These are phyloP conservation scores for Lophius americanus DNA, from an alignment of 2,797 vertebrate genomes.

Conservation along the genomic window DNA sequence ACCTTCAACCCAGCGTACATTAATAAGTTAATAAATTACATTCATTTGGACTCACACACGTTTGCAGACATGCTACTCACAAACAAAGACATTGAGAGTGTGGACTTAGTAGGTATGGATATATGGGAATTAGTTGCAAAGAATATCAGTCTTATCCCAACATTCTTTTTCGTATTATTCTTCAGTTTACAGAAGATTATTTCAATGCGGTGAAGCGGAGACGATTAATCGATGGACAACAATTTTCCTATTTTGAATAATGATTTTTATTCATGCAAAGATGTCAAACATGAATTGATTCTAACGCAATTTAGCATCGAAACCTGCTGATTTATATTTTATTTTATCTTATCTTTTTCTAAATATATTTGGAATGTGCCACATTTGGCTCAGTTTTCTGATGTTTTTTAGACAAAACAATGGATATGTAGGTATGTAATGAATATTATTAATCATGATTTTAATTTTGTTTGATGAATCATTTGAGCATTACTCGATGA, in stretches of 20 bases:
- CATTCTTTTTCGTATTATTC: not conserved
- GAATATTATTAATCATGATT: too few species aligned
- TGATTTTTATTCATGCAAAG: too few species aligned
- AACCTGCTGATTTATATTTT: too few species aligned
- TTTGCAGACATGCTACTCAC: constrained; percentile 4
- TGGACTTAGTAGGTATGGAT: constrained; percentile 12
- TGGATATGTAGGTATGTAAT: not conserved
- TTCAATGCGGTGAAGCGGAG: not conserved
- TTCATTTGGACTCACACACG: constrained; percentile 21
- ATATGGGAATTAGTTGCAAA: constrained; percentile 19
- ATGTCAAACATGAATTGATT: too few species aligned
- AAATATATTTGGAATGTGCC: not conserved
- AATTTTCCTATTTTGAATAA: too few species aligned
- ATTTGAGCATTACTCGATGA: not conserved
- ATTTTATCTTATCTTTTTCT: too few species aligned
- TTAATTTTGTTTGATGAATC: not conserved
- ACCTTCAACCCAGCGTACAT: constrained; percentile 37
- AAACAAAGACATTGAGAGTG: constrained; percentile 7
- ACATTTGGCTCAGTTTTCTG: not conserved
- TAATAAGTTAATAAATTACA: constrained; percentile 41
- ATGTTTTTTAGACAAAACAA: not conserved
- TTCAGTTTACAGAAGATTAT: not conserved
- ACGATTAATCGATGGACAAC: not conserved
- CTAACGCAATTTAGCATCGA: too few species aligned
- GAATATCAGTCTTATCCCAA: not conserved